A percentile compares a stretch with the other conserved stretches of the same genome.
phyloP scores from a whole-genome alignment of 1,140 invertebrate species.

The Drosophila ficusphila region DNA sequence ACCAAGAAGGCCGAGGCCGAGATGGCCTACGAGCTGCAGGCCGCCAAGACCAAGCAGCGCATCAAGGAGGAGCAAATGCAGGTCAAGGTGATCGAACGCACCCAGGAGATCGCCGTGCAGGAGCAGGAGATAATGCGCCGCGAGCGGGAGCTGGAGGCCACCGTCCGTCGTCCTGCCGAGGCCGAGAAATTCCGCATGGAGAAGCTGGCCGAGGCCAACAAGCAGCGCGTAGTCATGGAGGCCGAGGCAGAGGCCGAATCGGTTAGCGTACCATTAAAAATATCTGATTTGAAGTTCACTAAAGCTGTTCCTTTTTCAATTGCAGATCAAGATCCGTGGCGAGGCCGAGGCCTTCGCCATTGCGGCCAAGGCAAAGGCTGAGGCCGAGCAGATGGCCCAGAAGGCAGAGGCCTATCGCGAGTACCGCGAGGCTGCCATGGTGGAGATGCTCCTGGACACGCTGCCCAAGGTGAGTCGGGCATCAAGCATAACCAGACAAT shows the following conservation, averaged over 20 bases:
- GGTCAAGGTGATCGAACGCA: slow-evolving; percentile 96
- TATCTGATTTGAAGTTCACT: slow-evolving; percentile 83
- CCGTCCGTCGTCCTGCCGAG: slow-evolving; percentile 95
- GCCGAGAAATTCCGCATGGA: slow-evolving; percentile 97
- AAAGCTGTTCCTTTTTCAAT: not conserved
- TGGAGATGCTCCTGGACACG: slow-evolving; percentile 98
- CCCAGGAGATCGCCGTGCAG: slow-evolving; percentile 95
- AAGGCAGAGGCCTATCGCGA: slow-evolving; percentile 98
- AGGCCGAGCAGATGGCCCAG: slow-evolving; percentile 97
- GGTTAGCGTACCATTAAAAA: slow-evolving; percentile 15
- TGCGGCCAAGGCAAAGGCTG: slow-evolving; percentile 96
- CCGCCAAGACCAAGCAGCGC: slow-evolving; percentile 97
- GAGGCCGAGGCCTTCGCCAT: slow-evolving; percentile 98
- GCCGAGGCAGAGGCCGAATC: slow-evolving; percentile 98
- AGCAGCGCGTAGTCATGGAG: slow-evolving; percentile 93
- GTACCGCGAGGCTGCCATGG: slow-evolving; percentile 97
- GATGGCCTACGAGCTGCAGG: slow-evolving; percentile 96
- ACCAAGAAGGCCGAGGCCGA: slow-evolving; percentile 97
- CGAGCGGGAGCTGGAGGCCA: slow-evolving; percentile 95
- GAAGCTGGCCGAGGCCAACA: slow-evolving; percentile 96
- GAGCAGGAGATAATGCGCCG: slow-evolving; percentile 94
- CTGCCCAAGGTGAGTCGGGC: slow-evolving; percentile 96
- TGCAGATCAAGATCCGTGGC: slow-evolving; percentile 86
- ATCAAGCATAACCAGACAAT: too few relatives aligned
- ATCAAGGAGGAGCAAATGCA: slow-evolving; percentile 99